Evolutionary conservation across 1,140 invertebrate genomes (phyloP).

Genomic region (Gonioctena quinquepunctata): DNA sequence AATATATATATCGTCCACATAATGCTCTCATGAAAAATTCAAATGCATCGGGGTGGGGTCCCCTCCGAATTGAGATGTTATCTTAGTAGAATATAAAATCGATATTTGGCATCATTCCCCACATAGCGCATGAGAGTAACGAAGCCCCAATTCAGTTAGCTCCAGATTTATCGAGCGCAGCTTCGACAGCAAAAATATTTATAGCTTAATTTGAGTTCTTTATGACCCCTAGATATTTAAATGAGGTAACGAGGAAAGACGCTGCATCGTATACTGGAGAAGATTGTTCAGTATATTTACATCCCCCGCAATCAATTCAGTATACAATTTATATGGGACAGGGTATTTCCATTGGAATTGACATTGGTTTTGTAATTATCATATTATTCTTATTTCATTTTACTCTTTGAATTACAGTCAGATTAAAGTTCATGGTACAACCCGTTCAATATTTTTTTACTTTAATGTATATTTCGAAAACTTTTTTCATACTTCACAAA

Average conservation of each 20-base stretch:
- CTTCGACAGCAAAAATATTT: constrained; percentile 42
- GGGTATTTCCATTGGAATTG: neutral
- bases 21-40: too few species aligned
- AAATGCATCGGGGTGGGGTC: too few species aligned
- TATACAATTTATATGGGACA: neutral
- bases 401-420: too few species aligned
- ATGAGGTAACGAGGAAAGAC: constrained; percentile 18
- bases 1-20: too few species aligned
- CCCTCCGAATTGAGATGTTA: too few species aligned
- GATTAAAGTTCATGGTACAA: too few species aligned
- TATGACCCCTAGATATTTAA: constrained; percentile 41
- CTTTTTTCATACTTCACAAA: too few species aligned
- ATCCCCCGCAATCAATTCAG: neutral
- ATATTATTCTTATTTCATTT: too few species aligned
- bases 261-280: neutral
- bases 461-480: too few species aligned
- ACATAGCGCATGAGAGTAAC: constrained; percentile 26
- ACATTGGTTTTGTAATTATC: too few species aligned
- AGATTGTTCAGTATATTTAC: neutral
- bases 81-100: constrained; percentile 2
- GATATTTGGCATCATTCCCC: neutral
- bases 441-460: too few species aligned
- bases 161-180: constrained; percentile 36
- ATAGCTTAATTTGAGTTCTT: constrained; percentile 41
- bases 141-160: constrained; percentile 35